These are phyloP conservation scores for Typhlichthys eigenmanni DNA, from an alignment of 2,797 vertebrate genomes.

Conservation along the genomic window DNA sequence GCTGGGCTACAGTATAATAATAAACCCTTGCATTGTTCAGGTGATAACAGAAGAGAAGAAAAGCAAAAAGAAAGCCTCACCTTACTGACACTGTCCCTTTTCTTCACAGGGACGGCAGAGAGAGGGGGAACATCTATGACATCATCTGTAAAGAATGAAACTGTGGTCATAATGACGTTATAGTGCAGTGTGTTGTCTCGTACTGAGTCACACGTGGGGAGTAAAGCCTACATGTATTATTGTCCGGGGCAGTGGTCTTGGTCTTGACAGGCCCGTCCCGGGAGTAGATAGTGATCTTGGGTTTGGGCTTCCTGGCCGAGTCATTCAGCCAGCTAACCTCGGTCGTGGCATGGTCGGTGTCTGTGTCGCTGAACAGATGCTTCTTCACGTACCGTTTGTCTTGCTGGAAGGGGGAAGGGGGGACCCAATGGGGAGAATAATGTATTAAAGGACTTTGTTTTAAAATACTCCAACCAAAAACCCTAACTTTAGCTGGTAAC, in stretches of 20 bases:
- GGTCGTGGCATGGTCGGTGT: constrained; percentile 76
- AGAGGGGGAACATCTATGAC: constrained; percentile 31
- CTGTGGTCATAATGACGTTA: no score
- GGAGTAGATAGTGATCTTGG: constrained; percentile 80
- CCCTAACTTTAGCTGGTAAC: no score
- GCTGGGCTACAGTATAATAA: no score
- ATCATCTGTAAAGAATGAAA: constrained; percentile 49
- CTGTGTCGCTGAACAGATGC: constrained; percentile 90
- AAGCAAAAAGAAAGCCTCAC: constrained; percentile 37
- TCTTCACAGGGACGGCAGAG: constrained; percentile 28
- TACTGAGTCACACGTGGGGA: no score
- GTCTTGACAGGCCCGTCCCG: constrained; percentile 65
- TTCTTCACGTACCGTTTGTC: constrained; percentile 71
- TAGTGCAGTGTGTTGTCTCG: no score
- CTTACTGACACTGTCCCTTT: constrained; percentile 47
- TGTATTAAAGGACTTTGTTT: background rate
- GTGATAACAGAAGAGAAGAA: background rate
- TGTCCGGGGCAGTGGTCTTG: constrained; percentile 20
- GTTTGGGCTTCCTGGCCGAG: constrained; percentile 79
- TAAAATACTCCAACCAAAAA: no score
- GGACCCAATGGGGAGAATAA: background rate
- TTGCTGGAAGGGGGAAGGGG: constrained; percentile 27
- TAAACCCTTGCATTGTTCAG: background rate
- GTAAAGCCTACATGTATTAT: constrained; percentile 54
- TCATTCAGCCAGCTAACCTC: constrained; percentile 88